Evolutionary conservation across 2,888 invertebrate species (phyloP).

Genomic region (Chrysomela aeneicollis): DNA sequence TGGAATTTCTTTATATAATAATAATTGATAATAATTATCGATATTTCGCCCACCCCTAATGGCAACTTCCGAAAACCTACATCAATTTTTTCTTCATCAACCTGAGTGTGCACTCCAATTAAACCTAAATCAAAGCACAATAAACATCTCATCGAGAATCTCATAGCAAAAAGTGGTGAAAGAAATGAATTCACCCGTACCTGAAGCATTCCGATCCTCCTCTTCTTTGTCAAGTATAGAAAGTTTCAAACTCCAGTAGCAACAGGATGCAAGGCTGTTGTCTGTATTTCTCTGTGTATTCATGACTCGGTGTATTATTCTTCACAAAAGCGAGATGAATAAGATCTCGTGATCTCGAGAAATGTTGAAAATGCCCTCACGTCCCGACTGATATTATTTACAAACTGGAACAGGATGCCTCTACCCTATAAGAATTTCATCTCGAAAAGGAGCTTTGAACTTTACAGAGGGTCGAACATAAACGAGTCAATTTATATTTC

Average conservation of each 20-base stretch:
- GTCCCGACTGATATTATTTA: constrained; percentile 49
- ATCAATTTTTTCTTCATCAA: no score
- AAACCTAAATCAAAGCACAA: neutral
- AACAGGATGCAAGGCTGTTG: constrained; percentile 34
- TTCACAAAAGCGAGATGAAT: constrained; percentile 48
- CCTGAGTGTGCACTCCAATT: neutral
- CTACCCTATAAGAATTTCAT: constrained; percentile 42
- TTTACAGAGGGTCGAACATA: constrained; percentile 8
- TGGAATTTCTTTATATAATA: no score
- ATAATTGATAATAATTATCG: no score
- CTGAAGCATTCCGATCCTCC: neutral
- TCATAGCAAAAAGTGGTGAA: no score
- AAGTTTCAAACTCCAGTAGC: constrained; percentile 34
- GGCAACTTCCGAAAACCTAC: no score
- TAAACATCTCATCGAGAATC: no score
- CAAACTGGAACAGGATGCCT: constrained; percentile 43
- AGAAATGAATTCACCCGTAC: neutral
- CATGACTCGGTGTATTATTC: constrained; percentile 43
- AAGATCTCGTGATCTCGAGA: constrained; percentile 44
- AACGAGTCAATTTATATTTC: neutral
- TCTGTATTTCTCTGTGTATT: constrained; percentile 34
- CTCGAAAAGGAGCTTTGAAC: constrained; percentile 16
- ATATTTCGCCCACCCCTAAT: no score
- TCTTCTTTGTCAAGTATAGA: neutral
- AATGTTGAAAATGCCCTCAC: constrained; percentile 48